Conservation (phyloP, 2,888 invertebrate species). For the Oxycera nigricornis region DNA sequence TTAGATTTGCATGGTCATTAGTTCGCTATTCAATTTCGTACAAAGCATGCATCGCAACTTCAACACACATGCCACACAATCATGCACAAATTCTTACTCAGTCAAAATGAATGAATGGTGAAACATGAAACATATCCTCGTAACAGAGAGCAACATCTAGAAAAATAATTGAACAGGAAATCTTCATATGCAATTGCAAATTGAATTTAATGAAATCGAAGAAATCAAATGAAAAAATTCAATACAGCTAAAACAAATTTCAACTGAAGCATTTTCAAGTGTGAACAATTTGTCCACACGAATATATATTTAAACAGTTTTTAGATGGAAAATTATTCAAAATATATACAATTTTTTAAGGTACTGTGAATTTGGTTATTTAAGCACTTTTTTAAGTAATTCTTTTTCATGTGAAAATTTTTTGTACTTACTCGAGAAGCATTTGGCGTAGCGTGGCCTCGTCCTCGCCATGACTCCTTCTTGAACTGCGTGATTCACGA, state of each 20-base stretch:
- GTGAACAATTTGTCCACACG: too few species aligned
- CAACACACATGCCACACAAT: neutral
- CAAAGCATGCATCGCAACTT: neutral
- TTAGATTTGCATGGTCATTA: too few species aligned
- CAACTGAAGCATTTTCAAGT: too few species aligned
- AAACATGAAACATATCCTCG: slow-evolving; percentile 34
- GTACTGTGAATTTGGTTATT: too few species aligned
- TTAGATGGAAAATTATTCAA: too few species aligned
- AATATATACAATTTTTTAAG: too few species aligned
- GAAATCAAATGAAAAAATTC: neutral
- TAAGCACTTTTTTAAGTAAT: too few species aligned
- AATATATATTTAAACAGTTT: too few species aligned
- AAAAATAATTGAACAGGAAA: slow-evolving; percentile 14
- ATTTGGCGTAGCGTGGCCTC: slow-evolving; percentile 94
- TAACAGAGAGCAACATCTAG: slow-evolving; percentile 34
- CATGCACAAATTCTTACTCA: slow-evolving; percentile 40
- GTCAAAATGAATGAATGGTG: slow-evolving; percentile 41
- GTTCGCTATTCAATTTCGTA: too few species aligned
- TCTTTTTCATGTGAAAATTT: too few species aligned
- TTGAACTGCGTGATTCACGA: slow-evolving; percentile 59
- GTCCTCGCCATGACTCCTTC: slow-evolving; percentile 72
- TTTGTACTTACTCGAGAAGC: slow-evolving; percentile 84
- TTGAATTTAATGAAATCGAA: neutral
- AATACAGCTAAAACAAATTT: neutral
- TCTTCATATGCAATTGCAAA: slow-evolving; percentile 7